These are phyloP conservation scores for Tipula confusa DNA, from an alignment of 2,888 invertebrate species.

Conservation along the genomic window DNA sequence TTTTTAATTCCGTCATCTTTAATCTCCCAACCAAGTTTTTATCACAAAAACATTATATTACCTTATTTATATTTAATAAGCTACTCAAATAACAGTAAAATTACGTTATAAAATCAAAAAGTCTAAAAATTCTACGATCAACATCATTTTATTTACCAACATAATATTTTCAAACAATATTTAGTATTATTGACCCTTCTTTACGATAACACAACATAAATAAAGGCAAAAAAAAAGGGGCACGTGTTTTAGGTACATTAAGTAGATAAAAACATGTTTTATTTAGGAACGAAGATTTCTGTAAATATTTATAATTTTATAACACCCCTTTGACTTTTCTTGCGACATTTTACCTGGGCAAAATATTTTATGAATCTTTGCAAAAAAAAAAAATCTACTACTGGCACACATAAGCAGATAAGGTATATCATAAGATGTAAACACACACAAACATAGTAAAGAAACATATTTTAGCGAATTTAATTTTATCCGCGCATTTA, in stretches of 20 bases:
- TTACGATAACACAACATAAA: not conserved
- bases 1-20: too few species aligned
- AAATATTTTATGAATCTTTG: not conserved
- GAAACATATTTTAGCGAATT: not conserved
- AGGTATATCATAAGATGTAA: not conserved
- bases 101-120: not conserved
- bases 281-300: not conserved
- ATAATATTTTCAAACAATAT: not conserved
- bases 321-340: slow-evolving; percentile 12
- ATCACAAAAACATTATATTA: too few species aligned
- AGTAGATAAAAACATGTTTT: not conserved
- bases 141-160: not conserved
- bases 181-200: not conserved
- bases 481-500: not conserved
- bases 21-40: too few species aligned
- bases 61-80: too few species aligned
- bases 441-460: not conserved
- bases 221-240: not conserved
- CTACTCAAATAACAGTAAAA: too few species aligned
- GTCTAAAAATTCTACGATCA: not conserved
- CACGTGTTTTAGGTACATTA: not conserved
- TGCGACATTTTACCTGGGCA: not conserved
- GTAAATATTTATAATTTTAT: not conserved
- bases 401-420: not conserved
- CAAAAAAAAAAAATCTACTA: not conserved